Percentiles rank a stretch among this genome's conserved stretches.
Evolutionary conservation across 2,888 invertebrate genomes (phyloP).

Genomic region (Oeneis ivallda): DNA sequence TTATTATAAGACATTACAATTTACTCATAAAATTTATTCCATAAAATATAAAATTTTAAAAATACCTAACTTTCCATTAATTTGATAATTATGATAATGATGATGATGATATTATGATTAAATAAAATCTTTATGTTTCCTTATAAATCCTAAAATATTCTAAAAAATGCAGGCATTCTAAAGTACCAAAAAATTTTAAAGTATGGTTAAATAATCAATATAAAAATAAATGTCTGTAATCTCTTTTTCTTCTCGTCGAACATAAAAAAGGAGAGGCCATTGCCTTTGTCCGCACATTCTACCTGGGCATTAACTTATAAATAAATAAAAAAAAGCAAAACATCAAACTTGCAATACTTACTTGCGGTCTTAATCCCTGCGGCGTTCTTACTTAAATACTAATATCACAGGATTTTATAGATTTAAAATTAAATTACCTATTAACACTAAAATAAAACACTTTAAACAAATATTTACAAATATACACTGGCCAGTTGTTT

Average conservation of each 20-base stretch:
- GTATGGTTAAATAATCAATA: too few species aligned
- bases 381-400: slow-evolving; percentile 57
- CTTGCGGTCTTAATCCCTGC: slow-evolving; percentile 55
- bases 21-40: too few species aligned
- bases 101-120: too few species aligned
- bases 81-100: background rate
- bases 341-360: slow-evolving; percentile 54
- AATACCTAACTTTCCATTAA: background rate
- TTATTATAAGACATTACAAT: background rate
- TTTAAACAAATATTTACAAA: slow-evolving; percentile 52
- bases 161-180: too few species aligned
- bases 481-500: slow-evolving; percentile 55
- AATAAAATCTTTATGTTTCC: too few species aligned
- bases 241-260: slow-evolving; percentile 27
- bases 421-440: slow-evolving; percentile 47
- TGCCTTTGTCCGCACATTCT: slow-evolving; percentile 33
- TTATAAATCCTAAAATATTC: background rate
- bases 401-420: slow-evolving; percentile 78
- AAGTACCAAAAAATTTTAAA: too few species aligned
- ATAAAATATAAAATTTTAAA: too few species aligned
- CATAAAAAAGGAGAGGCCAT: slow-evolving; percentile 30
- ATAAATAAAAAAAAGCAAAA: slow-evolving; percentile 27
- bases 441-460: slow-evolving; percentile 52
- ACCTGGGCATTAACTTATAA: slow-evolving; percentile 29
- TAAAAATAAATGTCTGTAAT: slow-evolving; percentile 27